phyloP scores from a whole-genome alignment of 2,888 invertebrate genomes.

The Hermodice carunculata region DNA sequence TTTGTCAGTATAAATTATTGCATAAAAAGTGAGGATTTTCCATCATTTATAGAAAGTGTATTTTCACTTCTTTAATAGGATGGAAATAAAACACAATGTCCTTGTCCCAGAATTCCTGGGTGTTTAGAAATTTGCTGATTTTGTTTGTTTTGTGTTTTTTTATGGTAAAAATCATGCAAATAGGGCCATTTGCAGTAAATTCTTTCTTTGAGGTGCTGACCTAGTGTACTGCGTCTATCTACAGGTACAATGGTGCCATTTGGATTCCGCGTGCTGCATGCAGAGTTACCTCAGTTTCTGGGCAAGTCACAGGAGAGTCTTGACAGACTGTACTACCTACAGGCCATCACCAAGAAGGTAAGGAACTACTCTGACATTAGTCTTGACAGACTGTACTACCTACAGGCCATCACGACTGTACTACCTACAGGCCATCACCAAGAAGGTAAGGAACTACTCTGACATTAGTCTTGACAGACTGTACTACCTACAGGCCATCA shows the following conservation, averaged over 20 bases:
- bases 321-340: slow-evolving; percentile 79
- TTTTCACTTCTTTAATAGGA: too few species aligned
- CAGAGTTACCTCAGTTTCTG: slow-evolving; percentile 87
- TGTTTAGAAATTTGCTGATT: too few species aligned
- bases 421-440: slow-evolving; percentile 77
- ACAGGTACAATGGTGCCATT: slow-evolving; percentile 93
- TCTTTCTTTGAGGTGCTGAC: too few species aligned
- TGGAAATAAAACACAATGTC: too few species aligned
- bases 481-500: slow-evolving; percentile 77
- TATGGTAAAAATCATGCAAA: too few species aligned
- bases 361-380: slow-evolving; percentile 67
- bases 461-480: slow-evolving; percentile 77
- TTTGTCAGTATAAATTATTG: too few species aligned
- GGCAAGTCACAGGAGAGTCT: slow-evolving; percentile 83
- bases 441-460: slow-evolving; percentile 72
- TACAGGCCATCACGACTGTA: slow-evolving; percentile 80
- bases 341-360: slow-evolving; percentile 78
- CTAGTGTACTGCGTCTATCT: too few species aligned
- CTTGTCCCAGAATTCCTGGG: too few species aligned
- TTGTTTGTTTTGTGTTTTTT: too few species aligned
- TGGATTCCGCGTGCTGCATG: slow-evolving; percentile 87
- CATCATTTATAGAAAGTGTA: too few species aligned
- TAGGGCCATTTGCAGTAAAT: too few species aligned
- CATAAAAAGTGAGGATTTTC: too few species aligned
- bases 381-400: slow-evolving; percentile 78